Base-by-base conservation (phyloP, 2,797 vertebrate genomes). In the Antennarius maculatus region DNA sequence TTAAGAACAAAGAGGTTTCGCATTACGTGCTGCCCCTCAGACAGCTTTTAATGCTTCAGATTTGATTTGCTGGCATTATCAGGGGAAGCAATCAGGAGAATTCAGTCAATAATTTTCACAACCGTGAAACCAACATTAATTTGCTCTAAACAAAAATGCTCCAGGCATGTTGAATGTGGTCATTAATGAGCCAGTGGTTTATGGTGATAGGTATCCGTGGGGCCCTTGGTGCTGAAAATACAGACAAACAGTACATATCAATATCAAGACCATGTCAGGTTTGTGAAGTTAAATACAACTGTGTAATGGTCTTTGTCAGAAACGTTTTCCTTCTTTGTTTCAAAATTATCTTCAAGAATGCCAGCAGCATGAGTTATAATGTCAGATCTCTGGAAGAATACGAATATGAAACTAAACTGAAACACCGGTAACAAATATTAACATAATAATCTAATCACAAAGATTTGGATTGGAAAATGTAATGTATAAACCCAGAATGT, bases 1-100 rank as follows among this genome's bases (percentile, higher is more conserved):
- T 61, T 52, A 81, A 89, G 88, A 91, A 89, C 87, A 91, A 91
- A 91, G 87, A 79, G 76, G 54, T 86, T 82, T 89, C 84, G 87
- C 79, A 86, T 90, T 88, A 88, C 70, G 29, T 46, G 72, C 66
- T 67, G 79, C 6, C 72, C 76, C 86, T 86, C 76, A 66, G 81
- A 85, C 76, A 85, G 85, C 86, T 87, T 86, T 82, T 71, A 86
- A 86, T 82, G 82, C 76, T 80, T 87, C 72, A 87, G 65, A 85
- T 85, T 86, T 77, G 73, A 85, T 86, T 87, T 80, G 53, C 67
- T 73, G 76, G 62, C 46, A 67, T 88, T 91, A 87, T 87, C 90
- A 88, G 85, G 91, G 90, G 89, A 90, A 86, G 83, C 84, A 88
- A 90, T 89, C 83, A 88, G 74, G 66, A 80, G 79, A 75, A 84